Evolutionary conservation across 30 jellyfish, hydroid and myxozoan species (phyloP).

Genomic region (Cassiopea andromeda): DNA sequence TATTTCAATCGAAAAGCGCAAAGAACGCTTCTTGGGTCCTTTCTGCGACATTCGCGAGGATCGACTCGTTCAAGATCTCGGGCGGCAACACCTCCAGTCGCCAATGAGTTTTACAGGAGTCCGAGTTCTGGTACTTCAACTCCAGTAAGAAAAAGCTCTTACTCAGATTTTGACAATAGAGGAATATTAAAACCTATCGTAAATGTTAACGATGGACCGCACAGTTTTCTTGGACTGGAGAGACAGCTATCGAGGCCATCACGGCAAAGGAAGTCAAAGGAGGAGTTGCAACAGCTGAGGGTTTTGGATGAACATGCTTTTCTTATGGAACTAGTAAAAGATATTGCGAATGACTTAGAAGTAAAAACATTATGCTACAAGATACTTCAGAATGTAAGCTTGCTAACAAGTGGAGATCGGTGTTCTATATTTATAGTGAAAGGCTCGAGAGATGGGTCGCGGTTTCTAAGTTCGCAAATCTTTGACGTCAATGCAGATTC

Average conservation of each 20-base stretch:
- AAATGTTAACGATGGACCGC: conserved; percentile 86
- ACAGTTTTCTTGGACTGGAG: conserved; percentile 88
- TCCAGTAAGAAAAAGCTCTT: conserved; percentile 88
- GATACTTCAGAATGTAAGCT: conserved; percentile 88
- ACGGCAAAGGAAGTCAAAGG: conserved; percentile 93
- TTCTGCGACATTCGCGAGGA: conserved; percentile 69
- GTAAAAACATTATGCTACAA: conserved; percentile 87
- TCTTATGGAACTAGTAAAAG: conserved; percentile 87
- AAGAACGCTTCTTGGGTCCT: conserved; percentile 75
- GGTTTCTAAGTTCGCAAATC: conserved; percentile 84
- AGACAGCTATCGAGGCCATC: conserved; percentile 86
- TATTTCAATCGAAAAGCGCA: conserved; percentile 89
- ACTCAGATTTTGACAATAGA: conserved; percentile 78
- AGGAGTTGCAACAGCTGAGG: conserved; percentile 84
- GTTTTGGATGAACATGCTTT: conserved; percentile 90
- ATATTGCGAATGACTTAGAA: conserved; percentile 90
- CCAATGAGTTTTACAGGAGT: conserved; percentile 59
- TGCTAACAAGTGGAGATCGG: conserved; percentile 91
- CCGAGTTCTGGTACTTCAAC: conserved; percentile 80
- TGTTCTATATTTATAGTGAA: conserved; percentile 93
- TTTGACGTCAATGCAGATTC: conserved; percentile 99
- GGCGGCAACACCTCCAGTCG: conserved; percentile 87
- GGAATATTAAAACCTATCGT: conserved; percentile 90
- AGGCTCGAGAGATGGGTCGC: conserved; percentile 88
- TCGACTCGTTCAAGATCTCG: conserved; percentile 77